Evolutionary conservation across 2,888 invertebrate genomes (phyloP), one percentile per base, ranked within the genome.

Genomic region (Orthonevra nobilis): DNA sequence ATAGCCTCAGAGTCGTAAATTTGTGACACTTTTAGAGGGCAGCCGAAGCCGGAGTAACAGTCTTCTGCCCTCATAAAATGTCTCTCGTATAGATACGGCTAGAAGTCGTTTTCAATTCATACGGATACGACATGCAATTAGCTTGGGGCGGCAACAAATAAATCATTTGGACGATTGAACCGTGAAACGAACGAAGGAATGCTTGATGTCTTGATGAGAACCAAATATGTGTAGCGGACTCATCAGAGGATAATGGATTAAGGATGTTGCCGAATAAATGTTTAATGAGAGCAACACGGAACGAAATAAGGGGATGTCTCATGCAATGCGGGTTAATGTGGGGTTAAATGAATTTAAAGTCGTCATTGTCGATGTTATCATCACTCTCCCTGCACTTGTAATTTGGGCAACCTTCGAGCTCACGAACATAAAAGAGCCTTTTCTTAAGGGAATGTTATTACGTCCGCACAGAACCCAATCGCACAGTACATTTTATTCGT

Each of bases 261-360:
- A 77, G 64, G 77, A 77, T 77, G 77, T 72, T 60, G 14, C 30
- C 26, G 44, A 72, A 72, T 77, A 58, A 72, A 72, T 77, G 72
- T 77, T 72, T 77, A 64, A 77, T 72, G 64, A 64, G 64, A n/a
- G 46, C 15, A n/a, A n/a, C n/a, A n/a, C 5, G 23, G 23, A 26
- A n/a, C 12, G 44, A 4, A 3, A 7, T 6, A 14, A 3, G 32
- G 52, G 30, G 58, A 12, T 10, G 14, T 40, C 20, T 32, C 48
- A 58, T 66, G 32, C 30, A 52, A 74, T 74, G 48, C 61, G 74
- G 74, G 74, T 40, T 74, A 60, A 77, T 77, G 72, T 58, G 64
- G 70, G 75, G 77, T 72, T 77, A 77, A 77, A 77, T 77, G 44
- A 64, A 72, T 77, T 77, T 77, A 77, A 77, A 77, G 64, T 60